Evolutionary conservation across 2,113 vertebrate species (phyloP).

Genomic region (Stomatorhinus ivindoensis): DNA sequence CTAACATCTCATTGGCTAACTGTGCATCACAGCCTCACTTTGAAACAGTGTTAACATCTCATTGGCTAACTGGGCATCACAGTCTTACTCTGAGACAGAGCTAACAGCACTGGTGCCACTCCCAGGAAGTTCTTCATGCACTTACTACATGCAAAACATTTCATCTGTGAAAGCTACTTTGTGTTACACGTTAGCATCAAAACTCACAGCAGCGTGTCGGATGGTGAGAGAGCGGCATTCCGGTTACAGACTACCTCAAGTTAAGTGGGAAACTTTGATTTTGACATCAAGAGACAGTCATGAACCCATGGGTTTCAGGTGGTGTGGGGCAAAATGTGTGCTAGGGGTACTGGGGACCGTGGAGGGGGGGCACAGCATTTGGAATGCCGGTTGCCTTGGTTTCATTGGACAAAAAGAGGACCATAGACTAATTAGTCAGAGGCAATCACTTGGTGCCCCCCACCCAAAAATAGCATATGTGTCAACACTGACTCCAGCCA

Average conservation of each 20-base stretch:
- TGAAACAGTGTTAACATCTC: not conserved
- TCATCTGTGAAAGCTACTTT: slow-evolving; percentile 39
- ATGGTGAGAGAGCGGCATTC: slow-evolving; percentile 21
- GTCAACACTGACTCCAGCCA: not conserved
- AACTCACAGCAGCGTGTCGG: slow-evolving; percentile 37
- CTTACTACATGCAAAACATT: slow-evolving; percentile 38
- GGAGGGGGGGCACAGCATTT: not conserved
- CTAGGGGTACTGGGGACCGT: not conserved
- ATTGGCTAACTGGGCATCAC: not conserved
- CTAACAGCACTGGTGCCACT: slow-evolving; percentile 20
- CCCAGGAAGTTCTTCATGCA: slow-evolving; percentile 56
- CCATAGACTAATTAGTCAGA: not conserved
- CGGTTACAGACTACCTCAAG: not conserved
- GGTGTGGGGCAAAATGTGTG: not conserved
- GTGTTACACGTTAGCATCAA: slow-evolving; percentile 38
- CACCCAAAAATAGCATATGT: not conserved
- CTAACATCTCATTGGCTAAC: not conserved
- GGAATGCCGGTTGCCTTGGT: not conserved
- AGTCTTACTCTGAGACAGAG: not conserved
- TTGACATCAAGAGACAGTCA: not conserved
- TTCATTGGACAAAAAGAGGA: not conserved
- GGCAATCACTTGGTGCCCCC: not conserved
- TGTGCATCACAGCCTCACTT: not conserved
- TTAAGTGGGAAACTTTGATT: not conserved
- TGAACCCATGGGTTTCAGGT: not conserved